phyloP scores from a whole-genome alignment of 2,797 vertebrate genomes.

The Anableps anableps region DNA sequence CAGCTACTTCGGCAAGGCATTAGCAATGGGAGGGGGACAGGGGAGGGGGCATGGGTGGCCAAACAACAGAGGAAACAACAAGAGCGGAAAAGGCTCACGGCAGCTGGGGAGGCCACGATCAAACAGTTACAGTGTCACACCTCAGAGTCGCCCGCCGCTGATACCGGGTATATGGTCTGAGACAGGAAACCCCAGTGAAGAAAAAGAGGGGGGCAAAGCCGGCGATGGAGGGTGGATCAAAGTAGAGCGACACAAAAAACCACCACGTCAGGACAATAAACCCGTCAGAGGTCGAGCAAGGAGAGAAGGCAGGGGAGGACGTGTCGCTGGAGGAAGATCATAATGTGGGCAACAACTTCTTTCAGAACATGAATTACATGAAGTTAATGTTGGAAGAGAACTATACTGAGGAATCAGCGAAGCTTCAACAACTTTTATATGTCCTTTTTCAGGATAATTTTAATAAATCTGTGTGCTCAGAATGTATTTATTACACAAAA shows the following conservation, averaged over 20 bases:
- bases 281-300: constrained; percentile 83
- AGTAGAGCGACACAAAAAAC: constrained; percentile 89
- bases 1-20: constrained; percentile 70
- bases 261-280: constrained; percentile 84
- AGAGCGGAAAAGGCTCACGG: constrained; percentile 59
- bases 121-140: constrained; percentile 56
- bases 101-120: constrained; percentile 70
- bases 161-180: constrained; percentile 89
- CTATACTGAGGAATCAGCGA: not conserved
- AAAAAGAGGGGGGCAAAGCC: constrained; percentile 81
- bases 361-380: constrained; percentile 28
- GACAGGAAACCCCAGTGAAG: constrained; percentile 63
- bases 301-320: constrained; percentile 79
- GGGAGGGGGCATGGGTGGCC: constrained; percentile 61
- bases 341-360: constrained; percentile 52
- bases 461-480: not conserved
- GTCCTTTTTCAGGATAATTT: constrained; percentile 9
- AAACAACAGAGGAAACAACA: constrained; percentile 63
- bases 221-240: constrained; percentile 92
- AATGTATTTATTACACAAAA: constrained; percentile 43
- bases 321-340: constrained; percentile 75
- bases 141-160: constrained; percentile 54
- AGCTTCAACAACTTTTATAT: constrained; percentile 5
- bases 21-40: constrained; percentile 54
- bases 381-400: constrained; percentile 28